Percentiles rank a stretch among this genome's conserved stretches.
Evolutionary conservation across 2,888 invertebrate species (phyloP).

Genomic region (Drosophila peninsularis): DNA sequence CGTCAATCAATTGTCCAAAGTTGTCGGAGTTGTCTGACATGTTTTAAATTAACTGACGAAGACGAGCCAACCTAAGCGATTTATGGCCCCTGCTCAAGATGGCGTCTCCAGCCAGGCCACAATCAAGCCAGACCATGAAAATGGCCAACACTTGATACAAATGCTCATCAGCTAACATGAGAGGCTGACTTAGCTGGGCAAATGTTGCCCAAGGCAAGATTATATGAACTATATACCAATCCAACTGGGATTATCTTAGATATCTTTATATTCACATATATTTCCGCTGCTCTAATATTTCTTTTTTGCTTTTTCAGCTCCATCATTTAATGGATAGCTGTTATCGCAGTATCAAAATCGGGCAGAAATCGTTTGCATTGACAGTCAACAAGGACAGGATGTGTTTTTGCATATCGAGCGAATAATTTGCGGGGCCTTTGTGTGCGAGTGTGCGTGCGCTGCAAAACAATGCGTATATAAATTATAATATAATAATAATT

Average conservation of each 20-base stretch:
- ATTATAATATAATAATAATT: conserved; percentile 79
- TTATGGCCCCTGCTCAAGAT: conserved; percentile 81
- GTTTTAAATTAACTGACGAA: conserved; percentile 84
- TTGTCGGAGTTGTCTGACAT: conserved; percentile 83
- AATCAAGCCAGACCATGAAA: conserved; percentile 31
- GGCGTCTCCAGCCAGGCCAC: conserved; percentile 49
- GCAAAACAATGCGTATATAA: conserved; percentile 65
- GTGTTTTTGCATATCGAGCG: conserved; percentile 36
- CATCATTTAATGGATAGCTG: conserved; percentile 13
- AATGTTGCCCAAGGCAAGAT: not conserved
- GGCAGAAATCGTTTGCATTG: conserved; percentile 28
- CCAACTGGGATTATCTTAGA: no score
- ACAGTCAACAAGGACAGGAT: conserved; percentile 27
- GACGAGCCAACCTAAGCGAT: conserved; percentile 80
- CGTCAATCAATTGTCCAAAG: conserved; percentile 84
- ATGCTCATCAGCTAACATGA: conserved; percentile 5
- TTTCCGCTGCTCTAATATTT: not conserved
- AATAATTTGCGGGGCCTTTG: conserved; percentile 41
- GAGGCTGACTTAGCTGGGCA: not conserved
- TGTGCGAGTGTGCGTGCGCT: conserved; percentile 33
- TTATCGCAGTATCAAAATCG: conserved; percentile 24
- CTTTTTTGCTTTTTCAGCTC: not conserved
- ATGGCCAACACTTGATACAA: conserved; percentile 43
- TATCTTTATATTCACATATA: no score
- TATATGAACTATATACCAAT: no score